Evolutionary conservation across 2,888 invertebrate genomes (phyloP).

Genomic region (Syrista parreyssii): DNA sequence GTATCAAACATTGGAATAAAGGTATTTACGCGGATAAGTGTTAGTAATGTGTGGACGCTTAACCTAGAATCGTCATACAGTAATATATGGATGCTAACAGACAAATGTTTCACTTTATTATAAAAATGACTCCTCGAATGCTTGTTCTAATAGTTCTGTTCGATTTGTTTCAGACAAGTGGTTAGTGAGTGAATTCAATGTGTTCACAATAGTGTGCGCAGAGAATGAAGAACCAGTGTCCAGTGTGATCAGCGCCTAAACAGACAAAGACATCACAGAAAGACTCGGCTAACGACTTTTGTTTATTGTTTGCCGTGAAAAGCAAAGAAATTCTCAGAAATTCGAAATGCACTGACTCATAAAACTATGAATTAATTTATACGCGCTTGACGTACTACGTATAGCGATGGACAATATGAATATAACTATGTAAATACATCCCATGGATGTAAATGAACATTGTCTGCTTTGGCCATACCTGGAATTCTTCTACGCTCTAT

Average conservation of each 20-base stretch:
- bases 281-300: conserved; percentile 40
- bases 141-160: not conserved
- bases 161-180: conserved; percentile 51
- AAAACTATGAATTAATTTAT: conserved; percentile 51
- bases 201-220: conserved; percentile 53
- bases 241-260: conserved; percentile 40
- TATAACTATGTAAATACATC: conserved; percentile 54
- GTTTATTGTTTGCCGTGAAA: conserved; percentile 46
- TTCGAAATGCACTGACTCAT: conserved; percentile 27
- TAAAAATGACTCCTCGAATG: not conserved
- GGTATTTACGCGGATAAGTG: not conserved
- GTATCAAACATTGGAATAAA: not conserved
- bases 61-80: not conserved
- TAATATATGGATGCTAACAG: not conserved
- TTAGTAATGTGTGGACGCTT: not conserved
- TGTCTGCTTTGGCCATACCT: conserved; percentile 52
- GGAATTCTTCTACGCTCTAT: conserved; percentile 57
- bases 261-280: conserved; percentile 28
- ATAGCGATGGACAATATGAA: conserved; percentile 50
- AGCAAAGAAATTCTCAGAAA: conserved; percentile 34
- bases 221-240: conserved; percentile 46
- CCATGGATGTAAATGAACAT: conserved; percentile 56
- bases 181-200: conserved; percentile 59
- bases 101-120: not conserved
- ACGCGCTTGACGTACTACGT: conserved; percentile 46